Conservation (phyloP, 2,797 vertebrate species). For the Oreochromis mossambicus region DNA sequence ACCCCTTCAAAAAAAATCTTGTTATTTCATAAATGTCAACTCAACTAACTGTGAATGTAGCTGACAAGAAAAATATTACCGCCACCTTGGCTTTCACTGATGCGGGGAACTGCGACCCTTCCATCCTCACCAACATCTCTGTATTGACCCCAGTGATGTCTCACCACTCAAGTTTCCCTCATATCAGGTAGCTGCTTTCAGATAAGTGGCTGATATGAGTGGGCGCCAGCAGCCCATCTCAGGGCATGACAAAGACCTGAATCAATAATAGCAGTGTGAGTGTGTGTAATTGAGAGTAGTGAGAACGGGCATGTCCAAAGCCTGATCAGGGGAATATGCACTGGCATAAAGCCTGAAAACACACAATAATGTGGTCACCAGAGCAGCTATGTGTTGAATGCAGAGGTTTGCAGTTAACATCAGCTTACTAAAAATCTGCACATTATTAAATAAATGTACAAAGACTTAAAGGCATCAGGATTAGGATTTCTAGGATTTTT, state of each 20-base stretch:
- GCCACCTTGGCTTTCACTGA: conserved; percentile 17
- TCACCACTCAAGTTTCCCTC: conserved; percentile 1
- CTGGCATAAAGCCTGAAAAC: conserved; percentile 34
- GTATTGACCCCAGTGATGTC: conserved; percentile 25
- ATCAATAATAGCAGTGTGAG: conserved; percentile 49
- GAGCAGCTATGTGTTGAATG: conserved; percentile 4
- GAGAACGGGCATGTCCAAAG: not conserved
- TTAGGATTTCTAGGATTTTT: not conserved
- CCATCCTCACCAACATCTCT: conserved; percentile 15
- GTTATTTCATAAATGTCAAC: conserved; percentile 11
- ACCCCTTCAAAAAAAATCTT: not conserved
- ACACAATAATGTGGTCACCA: conserved; percentile 22
- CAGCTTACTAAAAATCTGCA: not conserved
- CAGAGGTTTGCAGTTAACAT: conserved; percentile 10
- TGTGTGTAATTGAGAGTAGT: not conserved
- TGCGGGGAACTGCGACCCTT: conserved; percentile 2
- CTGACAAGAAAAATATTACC: conserved; percentile 15
- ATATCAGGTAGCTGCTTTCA: conserved; percentile 44
- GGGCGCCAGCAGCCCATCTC: conserved; percentile 46
- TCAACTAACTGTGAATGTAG: not conserved
- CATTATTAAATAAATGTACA: conserved; percentile 24
- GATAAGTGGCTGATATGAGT: conserved; percentile 46
- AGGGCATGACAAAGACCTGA: conserved; percentile 23
- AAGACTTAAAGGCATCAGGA: not conserved
- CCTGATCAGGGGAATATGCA: conserved; percentile 12